phyloP scores from a whole-genome alignment of 1,140 invertebrate species.

The Ectropis grisescens region DNA sequence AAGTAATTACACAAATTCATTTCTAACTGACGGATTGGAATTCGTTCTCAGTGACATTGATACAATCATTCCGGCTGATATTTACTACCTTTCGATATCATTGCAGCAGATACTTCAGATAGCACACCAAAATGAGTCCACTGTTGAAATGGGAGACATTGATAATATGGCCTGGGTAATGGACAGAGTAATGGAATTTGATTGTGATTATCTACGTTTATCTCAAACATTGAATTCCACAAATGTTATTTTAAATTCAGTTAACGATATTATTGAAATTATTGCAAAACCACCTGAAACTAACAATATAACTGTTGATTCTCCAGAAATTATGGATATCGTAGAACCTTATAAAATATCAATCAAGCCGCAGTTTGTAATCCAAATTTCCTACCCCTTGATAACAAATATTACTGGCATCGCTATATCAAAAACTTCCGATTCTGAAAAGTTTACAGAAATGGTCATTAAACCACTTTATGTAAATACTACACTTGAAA shows the following conservation, averaged over 20 bases:
- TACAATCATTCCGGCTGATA: conserved; percentile 63
- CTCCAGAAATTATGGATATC: conserved; percentile 16
- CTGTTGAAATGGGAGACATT: conserved; percentile 50
- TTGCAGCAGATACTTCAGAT: conserved; percentile 44
- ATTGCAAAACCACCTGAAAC: conserved; percentile 23
- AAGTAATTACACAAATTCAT: conserved; percentile 31
- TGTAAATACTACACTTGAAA: conserved; percentile 52
- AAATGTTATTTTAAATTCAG: conserved; percentile 66
- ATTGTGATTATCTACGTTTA: conserved; percentile 49
- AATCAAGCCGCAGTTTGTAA: conserved; percentile 56
- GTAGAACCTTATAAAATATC: no score
- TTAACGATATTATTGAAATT: conserved; percentile 56
- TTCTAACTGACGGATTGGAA: conserved; percentile 44
- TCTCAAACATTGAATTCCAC: conserved; percentile 68
- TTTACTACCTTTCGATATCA: conserved; percentile 69
- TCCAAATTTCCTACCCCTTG: conserved; percentile 68
- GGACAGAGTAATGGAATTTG: conserved; percentile 59
- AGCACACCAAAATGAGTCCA: conserved; percentile 30
- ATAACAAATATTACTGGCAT: conserved; percentile 71
- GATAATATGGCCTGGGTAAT: conserved; percentile 61
- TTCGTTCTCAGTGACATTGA: conserved; percentile 38
- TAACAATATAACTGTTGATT: not conserved
- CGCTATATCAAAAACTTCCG: conserved; percentile 44
- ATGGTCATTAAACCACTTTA: conserved; percentile 57
- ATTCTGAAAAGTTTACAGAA: conserved; percentile 43